Percentiles rank a stretch among this genome's conserved stretches.
These are phyloP conservation scores for Plumapathes pennacea DNA, from an alignment of 92 coral and sea anemone species.

Conservation along the genomic window DNA sequence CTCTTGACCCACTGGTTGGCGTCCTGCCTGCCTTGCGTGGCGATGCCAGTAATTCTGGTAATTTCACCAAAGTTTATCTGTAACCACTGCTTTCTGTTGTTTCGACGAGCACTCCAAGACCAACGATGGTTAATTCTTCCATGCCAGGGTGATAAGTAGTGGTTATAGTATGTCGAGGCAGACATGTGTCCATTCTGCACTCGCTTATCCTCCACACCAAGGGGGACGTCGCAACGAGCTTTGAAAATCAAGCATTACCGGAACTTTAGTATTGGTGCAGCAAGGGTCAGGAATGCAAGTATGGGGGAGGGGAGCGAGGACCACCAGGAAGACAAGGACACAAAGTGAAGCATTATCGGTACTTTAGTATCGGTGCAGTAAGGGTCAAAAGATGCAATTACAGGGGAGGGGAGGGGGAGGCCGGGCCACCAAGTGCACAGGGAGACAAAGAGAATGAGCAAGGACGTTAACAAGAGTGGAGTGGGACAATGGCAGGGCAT, in stretches of 20 bases:
- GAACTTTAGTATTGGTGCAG: background rate
- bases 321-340: too few species aligned
- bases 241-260: background rate
- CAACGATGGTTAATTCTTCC: constrained; percentile 77
- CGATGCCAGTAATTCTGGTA: constrained; percentile 62
- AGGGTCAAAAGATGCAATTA: background rate
- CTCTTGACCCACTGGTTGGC: constrained; percentile 82
- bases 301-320: too few species aligned
- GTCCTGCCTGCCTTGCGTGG: constrained; percentile 78
- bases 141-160: constrained; percentile 68
- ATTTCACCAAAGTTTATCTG: constrained; percentile 60
- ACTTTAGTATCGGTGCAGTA: background rate
- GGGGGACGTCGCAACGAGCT: constrained; percentile 84
- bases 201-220: constrained; percentile 82
- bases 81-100: constrained; percentile 61
- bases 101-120: constrained; percentile 79
- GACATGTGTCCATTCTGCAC: constrained; percentile 73
- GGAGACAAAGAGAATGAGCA: background rate
- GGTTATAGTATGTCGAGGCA: constrained; percentile 66
- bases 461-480: background rate
- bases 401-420: background rate
- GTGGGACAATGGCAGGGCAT: background rate
- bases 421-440: background rate
- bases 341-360: too few species aligned
- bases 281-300: background rate